Base-by-base conservation (phyloP, 2,113 vertebrate species). In the Hyperopisus bebe region DNA sequence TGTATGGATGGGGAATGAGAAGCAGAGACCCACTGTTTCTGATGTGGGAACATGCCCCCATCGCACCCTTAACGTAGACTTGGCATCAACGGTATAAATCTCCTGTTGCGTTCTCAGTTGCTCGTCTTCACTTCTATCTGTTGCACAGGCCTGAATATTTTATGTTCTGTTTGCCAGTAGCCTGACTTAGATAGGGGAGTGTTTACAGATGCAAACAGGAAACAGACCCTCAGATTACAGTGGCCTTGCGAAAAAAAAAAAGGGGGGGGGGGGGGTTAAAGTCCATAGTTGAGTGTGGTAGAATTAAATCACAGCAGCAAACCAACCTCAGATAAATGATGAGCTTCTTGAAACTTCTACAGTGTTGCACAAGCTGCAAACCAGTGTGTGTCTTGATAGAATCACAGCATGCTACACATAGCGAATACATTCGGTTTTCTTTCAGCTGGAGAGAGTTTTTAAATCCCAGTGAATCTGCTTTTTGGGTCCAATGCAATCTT, bases 151-250 rank as follows among this genome's bases (percentile, higher is more conserved):
- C 92, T 94, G 90, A 17, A 51, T 44, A 87, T 80, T 90, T 92
- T 89, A 88, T 90, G 88, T 92, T 91, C 89, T 92, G 91, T 91
- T 91, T 90, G 92, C 94, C 90, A 94, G 94, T 44, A 85, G 90
- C 89, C 90, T 27, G 53, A 48, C 58, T 85, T 24, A 15, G 87
- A 89, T 89, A 90, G 89, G 87, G 46, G 11, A 88, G 89, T 95
- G 94, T 96, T 96, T 95, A 94, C 94, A 93, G 92, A 95, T 93
- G 86, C 89, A 66, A 55, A 82, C 92, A 91, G 94, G 93, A 95
- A 94, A 92, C 93, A 91, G 90, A 91, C 90, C 88, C 91, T 94
- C 88, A 92, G 91, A 89, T 90, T 92, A 92, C 91, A 92, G 92
- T 90, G 92, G 91, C 92, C 92, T 91, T 91, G 88, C 89, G 62